Conservation (phyloP, 1,140 invertebrate genomes). For the Bombus superbus region DNA sequence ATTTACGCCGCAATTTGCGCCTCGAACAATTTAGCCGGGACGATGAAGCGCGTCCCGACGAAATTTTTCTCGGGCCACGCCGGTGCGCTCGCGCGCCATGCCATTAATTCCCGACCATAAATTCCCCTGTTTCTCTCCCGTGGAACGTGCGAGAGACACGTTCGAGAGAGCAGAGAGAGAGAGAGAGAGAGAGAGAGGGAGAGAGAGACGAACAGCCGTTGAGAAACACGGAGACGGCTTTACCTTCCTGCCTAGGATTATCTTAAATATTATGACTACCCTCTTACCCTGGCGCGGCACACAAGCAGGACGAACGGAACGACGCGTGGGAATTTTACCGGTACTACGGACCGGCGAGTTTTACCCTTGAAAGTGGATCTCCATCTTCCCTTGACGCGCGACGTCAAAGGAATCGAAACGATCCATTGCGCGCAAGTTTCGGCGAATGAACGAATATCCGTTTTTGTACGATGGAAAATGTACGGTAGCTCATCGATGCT, state of each 20-base stretch:
- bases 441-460: neutral
- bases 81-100: neutral
- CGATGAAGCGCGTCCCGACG: slow-evolving; percentile 28
- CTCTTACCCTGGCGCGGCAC: slow-evolving; percentile 46
- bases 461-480: too few species aligned
- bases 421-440: too few species aligned
- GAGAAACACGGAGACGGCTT: slow-evolving; percentile 38
- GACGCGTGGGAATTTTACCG: slow-evolving; percentile 74
- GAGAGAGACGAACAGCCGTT: neutral
- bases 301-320: slow-evolving; percentile 25
- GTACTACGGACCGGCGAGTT: slow-evolving; percentile 18
- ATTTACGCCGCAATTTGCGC: slow-evolving; percentile 46
- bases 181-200: neutral
- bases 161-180: neutral
- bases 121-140: slow-evolving; percentile 21
- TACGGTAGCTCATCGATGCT: too few species aligned
- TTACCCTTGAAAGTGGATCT: slow-evolving; percentile 38
- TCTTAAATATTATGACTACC: slow-evolving; percentile 72
- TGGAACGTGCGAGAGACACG: slow-evolving; percentile 21
- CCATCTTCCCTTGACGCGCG: neutral
- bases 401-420: slow-evolving; percentile 17
- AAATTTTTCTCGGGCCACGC: slow-evolving; percentile 41
- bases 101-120: slow-evolving; percentile 47
- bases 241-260: slow-evolving; percentile 68
- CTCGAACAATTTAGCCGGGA: slow-evolving; percentile 27